A percentile compares a stretch with the other conserved stretches of the same genome.
Evolutionary conservation across 2,113 vertebrate species (phyloP).

Genomic region (Falco punctatus): DNA sequence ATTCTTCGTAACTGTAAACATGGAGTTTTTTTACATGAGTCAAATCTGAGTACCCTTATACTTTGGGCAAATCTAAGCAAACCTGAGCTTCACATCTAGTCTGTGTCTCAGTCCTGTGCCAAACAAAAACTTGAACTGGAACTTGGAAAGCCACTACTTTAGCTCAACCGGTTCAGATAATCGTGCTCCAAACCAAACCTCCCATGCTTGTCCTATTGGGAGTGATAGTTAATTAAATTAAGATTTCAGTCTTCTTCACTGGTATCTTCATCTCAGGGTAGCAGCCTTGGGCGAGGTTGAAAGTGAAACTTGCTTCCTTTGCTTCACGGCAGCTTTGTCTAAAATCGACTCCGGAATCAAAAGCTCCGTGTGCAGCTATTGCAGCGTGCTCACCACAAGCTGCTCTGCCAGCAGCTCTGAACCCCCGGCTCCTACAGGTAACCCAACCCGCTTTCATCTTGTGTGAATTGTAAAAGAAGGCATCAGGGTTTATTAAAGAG

Average conservation of each 20-base stretch:
- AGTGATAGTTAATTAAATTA: constrained; percentile 37
- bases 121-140: background rate
- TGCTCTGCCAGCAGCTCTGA: constrained; percentile 41
- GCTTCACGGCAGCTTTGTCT: constrained; percentile 30
- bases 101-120: background rate
- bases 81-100: background rate
- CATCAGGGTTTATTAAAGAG: constrained; percentile 16
- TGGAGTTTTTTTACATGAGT: background rate
- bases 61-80: background rate
- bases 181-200: background rate
- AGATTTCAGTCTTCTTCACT: background rate
- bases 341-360: constrained; percentile 13
- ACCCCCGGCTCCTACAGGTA: constrained; percentile 2
- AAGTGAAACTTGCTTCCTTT: constrained; percentile 45
- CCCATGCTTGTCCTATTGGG: background rate
- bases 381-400: constrained; percentile 26
- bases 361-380: constrained; percentile 47
- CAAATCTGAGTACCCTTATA: background rate
- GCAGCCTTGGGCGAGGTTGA: constrained; percentile 30
- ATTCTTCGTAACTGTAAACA: constrained; percentile 34
- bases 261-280: constrained; percentile 7
- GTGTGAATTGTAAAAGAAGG: background rate
- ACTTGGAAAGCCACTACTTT: background rate
- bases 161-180: background rate
- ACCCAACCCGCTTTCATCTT: background rate